Evolutionary conservation across 2,888 invertebrate species (phyloP), one percentile per base, ranked within the genome.

Genomic region (Yponomeuta malinellus): DNA sequence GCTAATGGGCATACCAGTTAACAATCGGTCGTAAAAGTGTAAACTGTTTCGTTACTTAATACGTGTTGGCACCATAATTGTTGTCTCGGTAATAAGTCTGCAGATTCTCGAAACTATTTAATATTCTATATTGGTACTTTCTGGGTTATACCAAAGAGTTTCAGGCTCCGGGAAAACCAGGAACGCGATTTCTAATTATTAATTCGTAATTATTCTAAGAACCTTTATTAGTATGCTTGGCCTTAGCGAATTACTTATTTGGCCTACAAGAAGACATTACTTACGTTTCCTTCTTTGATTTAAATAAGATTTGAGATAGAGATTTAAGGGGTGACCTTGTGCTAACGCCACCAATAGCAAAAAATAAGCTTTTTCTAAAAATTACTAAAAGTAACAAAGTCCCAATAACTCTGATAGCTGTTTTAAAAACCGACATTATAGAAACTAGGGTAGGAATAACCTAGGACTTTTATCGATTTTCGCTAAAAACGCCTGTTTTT

Each of bases 51-150:
- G 31, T 23, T 23, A 23, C 23, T 0, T 65, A 66, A 71, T 72
- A 73, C 75, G 74, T 74, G 72, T 69, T 73, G 74, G 72, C 52
- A 59, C 2, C 52, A 15, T 43, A 43, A 43, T 59, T 59, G 52
- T 59, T 1, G 1, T 59, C 15, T 8, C 12, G 15, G 15, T 59
- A 59, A 15, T 59, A 59, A 6, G 15, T 12, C 52, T 15, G 3
- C 6, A 15, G 15, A 15, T 59, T 59, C 52, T 59, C 5, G 52
- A 59, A 59, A 59, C 52, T 59, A 59, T 15, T 59, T 15, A 59
- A 15, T 59, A 59, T 15, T 12, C 52, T 5, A 8, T 43, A 15
- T 52, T 52, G 6, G 52, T 59, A 33, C 15, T 59, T 59, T 15
- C 52, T 4, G 52, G 15, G 52, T 15, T 59, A 52, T 52, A 52